Percentiles rank a stretch among this genome's conserved stretches.
These are phyloP conservation scores for Paratrypauchen microcephalus DNA, from an alignment of 2,797 vertebrate species.

Conservation along the genomic window DNA sequence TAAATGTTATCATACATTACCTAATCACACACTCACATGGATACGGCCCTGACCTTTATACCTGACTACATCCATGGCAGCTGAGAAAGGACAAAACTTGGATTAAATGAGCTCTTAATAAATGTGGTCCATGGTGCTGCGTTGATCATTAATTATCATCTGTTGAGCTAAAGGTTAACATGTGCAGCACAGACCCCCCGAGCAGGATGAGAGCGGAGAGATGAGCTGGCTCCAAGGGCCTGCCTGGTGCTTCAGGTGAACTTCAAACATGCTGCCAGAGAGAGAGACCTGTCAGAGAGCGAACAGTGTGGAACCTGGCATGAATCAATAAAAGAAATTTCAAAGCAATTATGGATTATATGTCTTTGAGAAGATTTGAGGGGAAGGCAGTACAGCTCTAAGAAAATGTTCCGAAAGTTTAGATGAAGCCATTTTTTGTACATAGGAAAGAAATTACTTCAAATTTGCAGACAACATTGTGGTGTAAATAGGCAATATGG, in stretches of 20 bases:
- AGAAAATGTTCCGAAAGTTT: not conserved
- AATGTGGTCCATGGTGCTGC: not conserved
- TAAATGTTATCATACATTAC: not conserved
- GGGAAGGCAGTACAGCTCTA: not conserved
- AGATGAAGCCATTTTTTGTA: not conserved
- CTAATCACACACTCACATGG: not conserved
- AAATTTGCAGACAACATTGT: not conserved
- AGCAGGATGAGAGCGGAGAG: not conserved
- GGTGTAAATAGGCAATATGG: no score
- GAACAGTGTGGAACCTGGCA: not conserved
- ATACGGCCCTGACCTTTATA: constrained; percentile 7
- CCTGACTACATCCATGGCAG: not conserved
- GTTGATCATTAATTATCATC: constrained; percentile 10
- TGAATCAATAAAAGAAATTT: not conserved
- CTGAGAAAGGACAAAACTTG: constrained; percentile 3
- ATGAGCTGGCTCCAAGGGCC: not conserved
- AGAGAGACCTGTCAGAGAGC: constrained; percentile 3
- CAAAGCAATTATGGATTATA: constrained; percentile 10
- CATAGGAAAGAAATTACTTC: not conserved
- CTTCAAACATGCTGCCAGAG: constrained; percentile 8
- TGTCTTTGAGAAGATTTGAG: not conserved
- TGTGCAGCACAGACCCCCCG: not conserved
- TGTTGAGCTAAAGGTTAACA: constrained; percentile 10
- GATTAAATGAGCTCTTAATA: constrained; percentile 1
- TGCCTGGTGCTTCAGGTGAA: not conserved